Evolutionary conservation across 2,888 invertebrate genomes (phyloP).

Genomic region (Pardosa pseudoannulata): DNA sequence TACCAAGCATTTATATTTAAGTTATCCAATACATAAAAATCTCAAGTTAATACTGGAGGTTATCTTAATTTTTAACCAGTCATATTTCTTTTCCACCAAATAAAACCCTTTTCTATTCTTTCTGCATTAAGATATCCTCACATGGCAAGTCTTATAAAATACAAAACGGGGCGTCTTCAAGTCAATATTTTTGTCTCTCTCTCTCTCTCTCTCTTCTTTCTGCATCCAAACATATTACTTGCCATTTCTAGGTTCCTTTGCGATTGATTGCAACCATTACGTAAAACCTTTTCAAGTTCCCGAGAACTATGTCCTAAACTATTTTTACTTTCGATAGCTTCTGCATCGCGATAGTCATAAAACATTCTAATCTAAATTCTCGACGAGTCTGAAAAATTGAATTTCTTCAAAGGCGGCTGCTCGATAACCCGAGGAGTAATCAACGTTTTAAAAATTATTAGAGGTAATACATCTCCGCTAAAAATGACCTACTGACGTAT

Average conservation of each 20-base stretch:
- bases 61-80: no score
- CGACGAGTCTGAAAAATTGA: constrained; percentile 8
- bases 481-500: neutral
- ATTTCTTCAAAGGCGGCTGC: neutral
- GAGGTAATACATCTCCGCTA: neutral
- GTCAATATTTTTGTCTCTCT: no score
- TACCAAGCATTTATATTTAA: no score
- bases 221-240: neutral
- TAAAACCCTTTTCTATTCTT: no score
- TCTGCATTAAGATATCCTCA: no score
- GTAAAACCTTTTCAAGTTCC: neutral
- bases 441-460: constrained; percentile 10
- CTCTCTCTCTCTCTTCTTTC: no score
- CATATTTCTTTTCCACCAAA: no score
- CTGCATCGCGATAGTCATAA: neutral
- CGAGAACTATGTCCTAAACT: constrained; percentile 6
- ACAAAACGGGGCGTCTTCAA: no score
- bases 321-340: neutral
- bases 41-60: no score
- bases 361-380: constrained; percentile 17
- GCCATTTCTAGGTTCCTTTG: neutral
- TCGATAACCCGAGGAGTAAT: neutral
- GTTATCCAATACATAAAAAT: no score
- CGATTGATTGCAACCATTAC: neutral
- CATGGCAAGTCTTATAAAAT: no score